A percentile compares a stretch with the other conserved stretches of the same genome.
Evolutionary conservation across 2,797 vertebrate genomes (phyloP).

Genomic region (Yasuhikotakia modesta): DNA sequence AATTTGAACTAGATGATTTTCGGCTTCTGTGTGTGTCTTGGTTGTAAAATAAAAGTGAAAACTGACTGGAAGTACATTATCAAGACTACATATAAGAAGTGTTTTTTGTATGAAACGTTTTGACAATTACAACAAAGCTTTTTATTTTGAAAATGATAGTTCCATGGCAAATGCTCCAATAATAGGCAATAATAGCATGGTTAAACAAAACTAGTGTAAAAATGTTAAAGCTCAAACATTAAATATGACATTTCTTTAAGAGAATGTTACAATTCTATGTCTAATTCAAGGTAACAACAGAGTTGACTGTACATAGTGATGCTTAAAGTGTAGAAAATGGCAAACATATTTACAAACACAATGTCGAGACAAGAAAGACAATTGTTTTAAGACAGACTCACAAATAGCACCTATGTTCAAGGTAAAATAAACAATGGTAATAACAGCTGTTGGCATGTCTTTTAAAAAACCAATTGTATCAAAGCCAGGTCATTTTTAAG

Average conservation of each 20-base stretch:
- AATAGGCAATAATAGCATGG: conserved; percentile 24
- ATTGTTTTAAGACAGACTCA: conserved; percentile 19
- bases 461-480: conserved; percentile 42
- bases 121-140: conserved; percentile 44
- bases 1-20: background rate
- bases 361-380: conserved; percentile 20
- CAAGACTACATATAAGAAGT: background rate
- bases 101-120: background rate
- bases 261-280: conserved; percentile 13
- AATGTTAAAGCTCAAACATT: conserved; percentile 9
- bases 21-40: background rate
- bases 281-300: conserved; percentile 15
- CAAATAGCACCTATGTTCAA: conserved; percentile 53
- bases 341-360: conserved; percentile 46
- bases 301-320: conserved; percentile 38
- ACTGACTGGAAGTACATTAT: background rate
- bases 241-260: background rate
- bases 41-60: background rate
- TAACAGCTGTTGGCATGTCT: conserved; percentile 33
- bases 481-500: conserved; percentile 36
- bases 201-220: conserved; percentile 25
- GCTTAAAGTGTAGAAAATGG: conserved; percentile 11
- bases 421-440: conserved; percentile 29
- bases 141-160: conserved; percentile 33
- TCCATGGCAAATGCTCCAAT: conserved; percentile 26